Conservation (phyloP, 2,113 vertebrate genomes). For the Strix aluco region DNA sequence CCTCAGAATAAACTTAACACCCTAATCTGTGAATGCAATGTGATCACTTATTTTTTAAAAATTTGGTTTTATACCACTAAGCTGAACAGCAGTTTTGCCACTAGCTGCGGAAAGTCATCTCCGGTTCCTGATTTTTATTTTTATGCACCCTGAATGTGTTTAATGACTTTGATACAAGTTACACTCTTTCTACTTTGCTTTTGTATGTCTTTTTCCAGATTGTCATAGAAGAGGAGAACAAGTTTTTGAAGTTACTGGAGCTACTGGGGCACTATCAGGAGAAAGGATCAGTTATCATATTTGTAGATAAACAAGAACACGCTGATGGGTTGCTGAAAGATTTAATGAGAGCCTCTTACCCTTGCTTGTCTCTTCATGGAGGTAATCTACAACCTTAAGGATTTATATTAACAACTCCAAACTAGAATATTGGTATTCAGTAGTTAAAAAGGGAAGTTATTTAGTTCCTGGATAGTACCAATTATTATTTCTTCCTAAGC, state of each 20-base stretch:
- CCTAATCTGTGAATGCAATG: not conserved
- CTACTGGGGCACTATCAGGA: slow-evolving; percentile 97
- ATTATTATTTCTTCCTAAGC: not conserved
- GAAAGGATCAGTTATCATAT: slow-evolving; percentile 95
- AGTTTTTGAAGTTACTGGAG: slow-evolving; percentile 96
- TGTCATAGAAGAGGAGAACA: slow-evolving; percentile 96
- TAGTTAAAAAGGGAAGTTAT: not conserved
- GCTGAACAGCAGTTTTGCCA: not conserved
- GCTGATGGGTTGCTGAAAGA: slow-evolving; percentile 93
- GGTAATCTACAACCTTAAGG: slow-evolving; percentile 72
- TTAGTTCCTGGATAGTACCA: not conserved
- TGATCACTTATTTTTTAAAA: not conserved
- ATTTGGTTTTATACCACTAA: not conserved
- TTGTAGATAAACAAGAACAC: slow-evolving; percentile 98
- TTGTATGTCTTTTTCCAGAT: slow-evolving; percentile 77
- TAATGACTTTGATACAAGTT: not conserved
- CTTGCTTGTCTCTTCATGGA: slow-evolving; percentile 98
- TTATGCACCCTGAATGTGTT: not conserved
- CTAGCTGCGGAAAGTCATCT: not conserved
- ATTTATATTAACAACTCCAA: not conserved
- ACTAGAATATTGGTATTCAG: not conserved
- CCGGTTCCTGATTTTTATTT: not conserved
- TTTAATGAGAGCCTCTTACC: slow-evolving; percentile 97
- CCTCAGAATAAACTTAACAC: not conserved
- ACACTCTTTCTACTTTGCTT: not conserved